Evolutionary conservation across 2,888 invertebrate species (phyloP).

Genomic region (Zhengitettix transpicula): DNA sequence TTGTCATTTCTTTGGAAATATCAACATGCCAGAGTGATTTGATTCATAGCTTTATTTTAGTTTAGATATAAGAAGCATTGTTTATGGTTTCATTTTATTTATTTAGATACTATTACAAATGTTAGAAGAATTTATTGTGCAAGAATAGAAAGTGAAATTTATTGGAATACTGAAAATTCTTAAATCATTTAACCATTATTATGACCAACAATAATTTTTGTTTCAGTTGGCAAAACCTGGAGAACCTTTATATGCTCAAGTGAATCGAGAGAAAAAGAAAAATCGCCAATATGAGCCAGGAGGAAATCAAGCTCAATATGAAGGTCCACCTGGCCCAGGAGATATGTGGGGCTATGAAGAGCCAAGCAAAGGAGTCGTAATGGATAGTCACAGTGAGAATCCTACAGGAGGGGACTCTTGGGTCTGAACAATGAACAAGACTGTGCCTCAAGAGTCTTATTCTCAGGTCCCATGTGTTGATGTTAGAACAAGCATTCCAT

Average conservation of each 20-base stretch:
- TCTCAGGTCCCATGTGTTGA: conserved; percentile 2
- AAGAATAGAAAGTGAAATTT: too few species aligned
- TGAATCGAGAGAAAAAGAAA: conserved; percentile 45
- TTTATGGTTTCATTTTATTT: too few species aligned
- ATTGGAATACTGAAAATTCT: too few species aligned
- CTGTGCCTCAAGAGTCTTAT: background rate
- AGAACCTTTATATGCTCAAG: conserved; percentile 47
- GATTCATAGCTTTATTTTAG: too few species aligned
- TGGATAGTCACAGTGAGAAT: conserved; percentile 9
- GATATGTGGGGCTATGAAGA: conserved; percentile 19
- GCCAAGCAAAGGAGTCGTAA: conserved; percentile 9
- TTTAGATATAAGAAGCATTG: too few species aligned
- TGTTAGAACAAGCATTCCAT: conserved; percentile 13
- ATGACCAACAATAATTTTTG: conserved; percentile 1
- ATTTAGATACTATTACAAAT: too few species aligned
- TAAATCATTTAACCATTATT: background rate
- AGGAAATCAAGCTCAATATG: conserved; percentile 10
- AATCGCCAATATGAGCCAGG: conserved; percentile 27
- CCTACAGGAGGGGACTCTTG: conserved; percentile 31
- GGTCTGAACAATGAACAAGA: conserved; percentile 23
- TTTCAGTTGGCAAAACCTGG: conserved; percentile 29
- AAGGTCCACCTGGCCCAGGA: conserved; percentile 16
- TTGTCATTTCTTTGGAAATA: too few species aligned
- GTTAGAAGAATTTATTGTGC: too few species aligned
- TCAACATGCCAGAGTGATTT: too few species aligned